Conservation (phyloP, 2,888 invertebrate species). For the Dynastes hyllus region DNA sequence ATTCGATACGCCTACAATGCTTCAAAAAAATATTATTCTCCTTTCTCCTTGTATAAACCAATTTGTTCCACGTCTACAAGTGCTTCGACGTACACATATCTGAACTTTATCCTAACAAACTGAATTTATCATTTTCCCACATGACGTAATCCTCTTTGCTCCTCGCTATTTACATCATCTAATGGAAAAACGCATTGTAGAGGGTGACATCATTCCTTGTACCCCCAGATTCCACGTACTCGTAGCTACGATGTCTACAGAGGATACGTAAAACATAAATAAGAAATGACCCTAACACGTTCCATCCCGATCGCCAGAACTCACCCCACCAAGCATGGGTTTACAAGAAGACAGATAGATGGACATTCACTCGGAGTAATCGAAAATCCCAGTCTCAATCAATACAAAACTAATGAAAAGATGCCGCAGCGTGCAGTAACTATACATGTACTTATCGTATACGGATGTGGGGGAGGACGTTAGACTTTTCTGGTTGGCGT, state of each 20-base stretch:
- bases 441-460: neutral
- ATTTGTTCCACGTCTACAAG: too few species aligned
- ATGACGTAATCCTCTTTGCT: constrained; percentile 34
- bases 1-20: too few species aligned
- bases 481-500: neutral
- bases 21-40: too few species aligned
- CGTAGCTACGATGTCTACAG: neutral
- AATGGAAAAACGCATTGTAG: constrained; percentile 30
- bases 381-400: constrained; percentile 35
- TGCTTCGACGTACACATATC: neutral
- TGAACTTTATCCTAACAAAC: neutral
- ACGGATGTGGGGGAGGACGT: neutral
- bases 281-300: constrained; percentile 47
- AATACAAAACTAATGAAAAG: constrained; percentile 44
- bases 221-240: neutral
- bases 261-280: constrained; percentile 41
- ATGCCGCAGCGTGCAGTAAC: neutral
- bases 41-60: too few species aligned
- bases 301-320: neutral
- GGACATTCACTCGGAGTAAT: constrained; percentile 25
- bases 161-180: constrained; percentile 13
- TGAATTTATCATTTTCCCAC: constrained; percentile 2
- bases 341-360: constrained; percentile 12
- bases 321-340: neutral
- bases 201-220: constrained; percentile 26